Conservation (phyloP, 2,888 invertebrate species). For the Cephus runcator region DNA sequence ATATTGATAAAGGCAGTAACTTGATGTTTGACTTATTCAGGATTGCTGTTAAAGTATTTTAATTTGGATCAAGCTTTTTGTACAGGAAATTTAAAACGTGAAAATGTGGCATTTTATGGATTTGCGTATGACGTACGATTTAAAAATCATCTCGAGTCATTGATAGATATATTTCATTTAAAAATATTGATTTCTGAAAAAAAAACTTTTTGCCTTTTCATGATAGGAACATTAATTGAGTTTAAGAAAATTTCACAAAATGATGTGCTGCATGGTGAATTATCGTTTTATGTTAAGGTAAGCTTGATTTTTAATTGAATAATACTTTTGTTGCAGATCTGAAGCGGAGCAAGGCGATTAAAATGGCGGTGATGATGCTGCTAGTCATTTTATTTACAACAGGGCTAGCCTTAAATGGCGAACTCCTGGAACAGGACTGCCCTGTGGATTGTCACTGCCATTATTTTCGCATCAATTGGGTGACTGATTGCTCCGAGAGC, state of each 20-base stretch:
- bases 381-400: constrained; percentile 31
- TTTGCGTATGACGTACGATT: no score
- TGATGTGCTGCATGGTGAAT: neutral
- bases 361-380: constrained; percentile 37
- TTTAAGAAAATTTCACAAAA: neutral
- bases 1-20: no score
- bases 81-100: neutral
- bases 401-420: constrained; percentile 68
- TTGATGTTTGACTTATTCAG: no score
- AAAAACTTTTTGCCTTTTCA: neutral
- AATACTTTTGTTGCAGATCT: neutral
- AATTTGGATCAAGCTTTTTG: neutral
- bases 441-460: constrained; percentile 81
- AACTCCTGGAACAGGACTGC: constrained; percentile 75
- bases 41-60: neutral
- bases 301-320: neutral
- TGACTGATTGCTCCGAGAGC: constrained; percentile 80
- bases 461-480: constrained; percentile 81
- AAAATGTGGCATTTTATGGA: neutral
- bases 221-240: neutral
- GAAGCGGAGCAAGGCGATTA: constrained; percentile 11
- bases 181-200: neutral
- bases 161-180: neutral
- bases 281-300: neutral
- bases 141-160: no score